Conservation (phyloP, 2,797 vertebrate genomes). For the Lepus townsendii region DNA sequence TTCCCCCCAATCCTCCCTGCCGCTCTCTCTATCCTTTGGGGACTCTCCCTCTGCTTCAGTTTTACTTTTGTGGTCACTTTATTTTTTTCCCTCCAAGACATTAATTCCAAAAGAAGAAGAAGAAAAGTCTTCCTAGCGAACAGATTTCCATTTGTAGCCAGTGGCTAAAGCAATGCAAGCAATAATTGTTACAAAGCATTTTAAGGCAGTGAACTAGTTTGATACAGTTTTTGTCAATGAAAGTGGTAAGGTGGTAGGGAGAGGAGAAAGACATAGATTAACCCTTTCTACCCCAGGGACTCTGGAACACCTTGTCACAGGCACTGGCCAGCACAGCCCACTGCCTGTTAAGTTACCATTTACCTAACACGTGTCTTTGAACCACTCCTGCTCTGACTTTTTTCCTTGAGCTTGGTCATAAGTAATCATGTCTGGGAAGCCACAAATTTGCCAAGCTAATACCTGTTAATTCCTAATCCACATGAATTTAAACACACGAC, state of each 20-base stretch:
- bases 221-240: background rate
- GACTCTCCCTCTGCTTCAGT: fast-evolving
- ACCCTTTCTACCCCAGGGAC: background rate
- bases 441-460: background rate
- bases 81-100: background rate
- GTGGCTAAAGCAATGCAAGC: background rate
- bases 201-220: background rate
- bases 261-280: background rate
- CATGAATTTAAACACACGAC: background rate
- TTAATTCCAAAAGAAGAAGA: background rate
- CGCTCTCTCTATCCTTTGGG: background rate
- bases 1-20: background rate
- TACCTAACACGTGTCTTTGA: background rate
- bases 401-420: background rate
- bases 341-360: background rate
- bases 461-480: background rate
- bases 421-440: slow-evolving; percentile 10
- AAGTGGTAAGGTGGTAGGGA: too few relatives aligned
- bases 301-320: background rate
- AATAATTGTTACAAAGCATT: background rate
- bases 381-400: background rate
- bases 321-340: background rate
- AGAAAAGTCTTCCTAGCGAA: background rate
- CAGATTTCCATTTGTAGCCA: background rate
- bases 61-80: slow-evolving; percentile 13